Conservation (phyloP, 2,797 vertebrate species). For the Tarsius wallacei region DNA sequence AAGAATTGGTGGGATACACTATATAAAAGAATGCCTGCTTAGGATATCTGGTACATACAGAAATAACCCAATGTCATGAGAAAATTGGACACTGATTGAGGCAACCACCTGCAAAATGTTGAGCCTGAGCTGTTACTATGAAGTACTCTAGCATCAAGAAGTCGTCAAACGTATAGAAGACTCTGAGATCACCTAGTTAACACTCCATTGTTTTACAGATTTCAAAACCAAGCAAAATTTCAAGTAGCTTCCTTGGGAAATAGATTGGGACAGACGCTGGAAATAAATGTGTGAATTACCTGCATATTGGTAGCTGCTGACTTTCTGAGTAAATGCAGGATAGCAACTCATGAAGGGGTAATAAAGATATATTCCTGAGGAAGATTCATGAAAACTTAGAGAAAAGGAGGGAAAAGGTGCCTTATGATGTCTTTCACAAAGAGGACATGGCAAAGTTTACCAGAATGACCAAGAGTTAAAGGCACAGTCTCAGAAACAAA, state of each 20-base stretch:
- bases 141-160: neutral
- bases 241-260: slow-evolving; percentile 8
- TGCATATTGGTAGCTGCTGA: neutral
- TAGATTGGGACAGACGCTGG: neutral
- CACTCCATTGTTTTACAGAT: neutral
- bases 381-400: neutral
- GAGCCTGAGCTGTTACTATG: neutral
- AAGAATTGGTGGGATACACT: neutral
- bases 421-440: neutral
- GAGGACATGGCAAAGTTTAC: neutral
- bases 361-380: neutral
- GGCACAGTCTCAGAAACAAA: neutral
- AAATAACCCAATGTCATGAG: neutral
- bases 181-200: neutral
- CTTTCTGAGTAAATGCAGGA: neutral
- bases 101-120: neutral
- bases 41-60: neutral
- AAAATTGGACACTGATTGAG: neutral
- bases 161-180: neutral
- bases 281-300: neutral
- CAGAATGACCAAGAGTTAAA: neutral
- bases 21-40: neutral
- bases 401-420: neutral
- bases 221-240: slow-evolving; percentile 24
- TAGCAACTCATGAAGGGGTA: neutral